Conservation (phyloP, 2,113 vertebrate species). For the Turnix velox region DNA sequence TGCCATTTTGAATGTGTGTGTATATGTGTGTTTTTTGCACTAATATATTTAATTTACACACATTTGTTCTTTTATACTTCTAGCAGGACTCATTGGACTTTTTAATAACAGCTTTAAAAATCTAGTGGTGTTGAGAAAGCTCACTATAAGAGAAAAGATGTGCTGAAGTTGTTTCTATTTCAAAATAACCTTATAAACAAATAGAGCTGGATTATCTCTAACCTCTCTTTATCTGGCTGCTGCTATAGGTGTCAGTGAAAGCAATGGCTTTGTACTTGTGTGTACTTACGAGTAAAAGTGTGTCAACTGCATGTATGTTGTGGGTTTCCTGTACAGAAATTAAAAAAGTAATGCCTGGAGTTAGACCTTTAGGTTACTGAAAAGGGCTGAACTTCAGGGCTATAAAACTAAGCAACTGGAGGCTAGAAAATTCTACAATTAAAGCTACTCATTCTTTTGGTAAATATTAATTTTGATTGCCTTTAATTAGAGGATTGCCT, state of each 20-base stretch:
- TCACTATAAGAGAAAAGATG: not conserved
- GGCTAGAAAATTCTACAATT: not conserved
- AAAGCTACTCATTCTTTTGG: not conserved
- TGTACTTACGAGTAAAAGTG: not conserved
- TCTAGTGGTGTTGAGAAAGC: not conserved
- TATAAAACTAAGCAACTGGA: not conserved
- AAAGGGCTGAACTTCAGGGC: not conserved
- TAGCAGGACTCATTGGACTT: not conserved
- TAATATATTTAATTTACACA: not conserved
- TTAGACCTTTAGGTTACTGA: not conserved
- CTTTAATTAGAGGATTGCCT: constrained; percentile 14
- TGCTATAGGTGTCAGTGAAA: not conserved
- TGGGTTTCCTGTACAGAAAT: not conserved
- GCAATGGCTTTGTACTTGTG: not conserved
- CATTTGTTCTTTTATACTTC: not conserved
- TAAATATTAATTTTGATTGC: constrained; percentile 26
- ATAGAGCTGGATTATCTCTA: not conserved
- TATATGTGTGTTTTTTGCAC: not conserved
- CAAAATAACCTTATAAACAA: not conserved
- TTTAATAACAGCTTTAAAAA: not conserved
- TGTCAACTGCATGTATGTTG: not conserved
- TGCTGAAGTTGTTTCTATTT: not conserved
- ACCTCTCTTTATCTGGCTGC: not conserved
- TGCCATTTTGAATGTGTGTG: not conserved
- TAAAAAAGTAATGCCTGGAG: not conserved